A percentile compares a stretch with the other conserved stretches of the same genome.
Conservation (phyloP, 2,797 vertebrate genomes). For the Bryconaethiops microstoma region DNA sequence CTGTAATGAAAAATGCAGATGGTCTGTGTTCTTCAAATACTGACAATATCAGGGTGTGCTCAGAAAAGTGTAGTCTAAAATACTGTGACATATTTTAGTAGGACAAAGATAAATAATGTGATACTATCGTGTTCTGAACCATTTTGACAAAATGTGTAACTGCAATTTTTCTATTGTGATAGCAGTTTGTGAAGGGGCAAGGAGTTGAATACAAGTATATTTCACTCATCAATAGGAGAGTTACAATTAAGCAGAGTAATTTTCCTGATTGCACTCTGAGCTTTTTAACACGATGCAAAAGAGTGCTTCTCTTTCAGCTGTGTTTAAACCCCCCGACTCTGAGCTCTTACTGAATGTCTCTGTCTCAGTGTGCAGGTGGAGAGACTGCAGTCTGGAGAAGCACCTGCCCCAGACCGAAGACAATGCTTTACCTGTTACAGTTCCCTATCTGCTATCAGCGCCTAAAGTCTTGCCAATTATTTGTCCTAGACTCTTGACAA, state of each 20-base stretch:
- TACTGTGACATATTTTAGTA: too few species aligned
- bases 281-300: not conserved
- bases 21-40: too few species aligned
- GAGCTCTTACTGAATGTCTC: not conserved
- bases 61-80: too few species aligned
- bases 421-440: not conserved
- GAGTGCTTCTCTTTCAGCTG: not conserved
- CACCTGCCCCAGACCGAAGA: not conserved
- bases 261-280: too few species aligned
- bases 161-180: too few species aligned
- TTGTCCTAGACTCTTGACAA: not conserved
- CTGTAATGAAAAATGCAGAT: too few species aligned
- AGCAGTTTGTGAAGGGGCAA: too few species aligned
- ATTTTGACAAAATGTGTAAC: too few species aligned
- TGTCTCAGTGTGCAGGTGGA: not conserved
- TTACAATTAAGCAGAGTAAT: not conserved
- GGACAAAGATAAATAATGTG: too few species aligned
- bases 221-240: not conserved
- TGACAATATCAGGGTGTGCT: too few species aligned
- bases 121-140: too few species aligned
- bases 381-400: not conserved
- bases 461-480: not conserved
- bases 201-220: not conserved
- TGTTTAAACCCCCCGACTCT: not conserved
- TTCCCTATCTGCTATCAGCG: not conserved